A percentile compares a stretch with the other conserved stretches of the same genome.
Evolutionary conservation across 2,113 vertebrate species (phyloP).

Genomic region (Sorex araneus): DNA sequence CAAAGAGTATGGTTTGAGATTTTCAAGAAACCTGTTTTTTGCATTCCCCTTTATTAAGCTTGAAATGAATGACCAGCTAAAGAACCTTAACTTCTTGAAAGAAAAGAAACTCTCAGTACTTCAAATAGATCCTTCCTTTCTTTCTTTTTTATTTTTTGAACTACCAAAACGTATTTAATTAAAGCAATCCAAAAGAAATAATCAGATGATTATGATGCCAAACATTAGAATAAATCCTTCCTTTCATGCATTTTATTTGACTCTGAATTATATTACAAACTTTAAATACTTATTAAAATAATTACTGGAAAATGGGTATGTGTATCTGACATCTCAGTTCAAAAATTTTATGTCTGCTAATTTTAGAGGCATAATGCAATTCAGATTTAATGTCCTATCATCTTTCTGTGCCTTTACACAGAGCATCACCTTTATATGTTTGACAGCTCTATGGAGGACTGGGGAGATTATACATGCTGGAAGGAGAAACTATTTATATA

Average conservation of each 20-base stretch:
- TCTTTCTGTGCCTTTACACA: background rate
- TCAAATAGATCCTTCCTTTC: background rate
- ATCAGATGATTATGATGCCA: too few relatives aligned
- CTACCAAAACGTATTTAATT: too few relatives aligned
- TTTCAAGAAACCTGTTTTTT: background rate
- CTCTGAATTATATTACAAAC: background rate
- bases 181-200: too few relatives aligned
- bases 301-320: background rate
- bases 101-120: background rate
- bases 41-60: background rate
- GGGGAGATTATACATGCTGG: background rate
- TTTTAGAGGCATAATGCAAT: background rate
- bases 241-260: background rate
- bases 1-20: background rate
- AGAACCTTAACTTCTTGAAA: too few relatives aligned
- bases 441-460: background rate
- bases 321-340: background rate
- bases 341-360: constrained; percentile 1
- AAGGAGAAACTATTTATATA: background rate
- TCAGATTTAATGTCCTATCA: background rate
- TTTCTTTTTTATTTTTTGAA: too few relatives aligned
- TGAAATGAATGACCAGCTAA: background rate
- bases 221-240: background rate
- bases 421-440: background rate
- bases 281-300: constrained; percentile 23